phyloP scores from a whole-genome alignment of 1,140 invertebrate genomes.

The Octopus bimaculoides region DNA sequence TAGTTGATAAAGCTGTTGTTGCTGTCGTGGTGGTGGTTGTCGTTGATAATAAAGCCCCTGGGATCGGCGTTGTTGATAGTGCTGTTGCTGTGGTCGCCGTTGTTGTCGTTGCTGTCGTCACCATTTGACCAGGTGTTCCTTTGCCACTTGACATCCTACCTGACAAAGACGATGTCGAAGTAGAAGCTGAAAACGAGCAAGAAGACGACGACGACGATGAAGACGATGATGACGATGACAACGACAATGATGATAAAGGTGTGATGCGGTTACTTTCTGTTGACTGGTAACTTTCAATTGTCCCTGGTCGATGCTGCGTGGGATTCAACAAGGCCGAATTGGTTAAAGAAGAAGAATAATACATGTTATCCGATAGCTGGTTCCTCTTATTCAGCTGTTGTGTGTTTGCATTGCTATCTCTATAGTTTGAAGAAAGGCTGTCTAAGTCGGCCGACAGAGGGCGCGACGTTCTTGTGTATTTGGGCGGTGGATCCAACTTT shows the following conservation, averaged over 20 bases:
- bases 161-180: neutral
- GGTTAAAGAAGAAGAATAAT: neutral
- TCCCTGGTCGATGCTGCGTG: neutral
- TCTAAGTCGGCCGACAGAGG: neutral
- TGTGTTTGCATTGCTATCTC: neutral
- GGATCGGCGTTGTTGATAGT: neutral
- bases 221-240: neutral
- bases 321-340: neutral
- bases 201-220: neutral
- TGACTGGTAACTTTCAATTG: neutral
- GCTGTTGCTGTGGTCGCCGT: neutral
- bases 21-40: neutral
- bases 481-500: conserved; percentile 45
- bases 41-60: neutral
- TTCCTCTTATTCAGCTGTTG: neutral
- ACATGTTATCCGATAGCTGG: neutral
- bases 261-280: neutral
- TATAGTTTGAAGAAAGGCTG: neutral
- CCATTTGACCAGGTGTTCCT: neutral
- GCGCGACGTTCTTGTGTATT: conserved; percentile 20
- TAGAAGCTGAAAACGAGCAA: neutral
- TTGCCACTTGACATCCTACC: neutral
- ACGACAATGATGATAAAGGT: neutral
- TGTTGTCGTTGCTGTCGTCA: neutral
- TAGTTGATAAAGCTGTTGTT: neutral